phyloP scores from a whole-genome alignment of 2,113 vertebrate genomes.

The Mola mola region DNA sequence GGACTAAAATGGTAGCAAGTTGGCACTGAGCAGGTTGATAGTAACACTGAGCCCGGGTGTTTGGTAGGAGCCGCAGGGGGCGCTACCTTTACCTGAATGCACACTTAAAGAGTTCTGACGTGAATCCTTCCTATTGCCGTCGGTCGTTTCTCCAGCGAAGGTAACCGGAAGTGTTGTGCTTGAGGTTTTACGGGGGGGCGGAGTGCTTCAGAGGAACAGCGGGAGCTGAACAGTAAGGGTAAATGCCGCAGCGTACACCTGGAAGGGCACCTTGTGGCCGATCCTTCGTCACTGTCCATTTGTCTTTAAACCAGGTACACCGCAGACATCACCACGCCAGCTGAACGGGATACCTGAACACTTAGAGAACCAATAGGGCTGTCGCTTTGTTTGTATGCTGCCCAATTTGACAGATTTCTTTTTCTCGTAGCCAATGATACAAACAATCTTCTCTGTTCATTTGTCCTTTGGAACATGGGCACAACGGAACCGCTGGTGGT shows the following conservation, averaged over 20 bases:
- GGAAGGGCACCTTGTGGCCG: slow-evolving; percentile 65
- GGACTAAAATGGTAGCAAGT: slow-evolving; percentile 78
- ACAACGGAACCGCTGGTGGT: slow-evolving; percentile 66
- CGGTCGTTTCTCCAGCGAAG: slow-evolving; percentile 30
- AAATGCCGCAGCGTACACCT: slow-evolving; percentile 67
- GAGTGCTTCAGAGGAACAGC: slow-evolving; percentile 17
- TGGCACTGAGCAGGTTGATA: slow-evolving; percentile 84
- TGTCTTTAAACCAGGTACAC: slow-evolving; percentile 73
- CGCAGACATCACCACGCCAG: slow-evolving; percentile 59
- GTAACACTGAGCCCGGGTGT: slow-evolving; percentile 73
- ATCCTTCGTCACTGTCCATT: slow-evolving; percentile 66
- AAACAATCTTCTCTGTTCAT: slow-evolving; percentile 41
- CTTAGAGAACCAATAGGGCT: slow-evolving; percentile 70
- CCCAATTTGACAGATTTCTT: slow-evolving; percentile 54
- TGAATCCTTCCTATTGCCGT: slow-evolving; percentile 23
- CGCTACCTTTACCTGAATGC: slow-evolving; percentile 45
- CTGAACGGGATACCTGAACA: slow-evolving; percentile 58
- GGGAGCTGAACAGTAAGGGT: slow-evolving; percentile 45
- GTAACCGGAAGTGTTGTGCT: slow-evolving; percentile 25
- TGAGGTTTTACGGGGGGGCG: slow-evolving; percentile 10
- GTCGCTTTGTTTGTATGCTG: slow-evolving; percentile 69
- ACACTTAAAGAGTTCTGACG: slow-evolving; percentile 29
- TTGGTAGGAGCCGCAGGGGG: slow-evolving; percentile 27
- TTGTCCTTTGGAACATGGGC: slow-evolving; percentile 55
- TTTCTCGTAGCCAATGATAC: slow-evolving; percentile 62